Conservation (phyloP, 2,113 vertebrate species). For the Coreoperca whiteheadi region DNA sequence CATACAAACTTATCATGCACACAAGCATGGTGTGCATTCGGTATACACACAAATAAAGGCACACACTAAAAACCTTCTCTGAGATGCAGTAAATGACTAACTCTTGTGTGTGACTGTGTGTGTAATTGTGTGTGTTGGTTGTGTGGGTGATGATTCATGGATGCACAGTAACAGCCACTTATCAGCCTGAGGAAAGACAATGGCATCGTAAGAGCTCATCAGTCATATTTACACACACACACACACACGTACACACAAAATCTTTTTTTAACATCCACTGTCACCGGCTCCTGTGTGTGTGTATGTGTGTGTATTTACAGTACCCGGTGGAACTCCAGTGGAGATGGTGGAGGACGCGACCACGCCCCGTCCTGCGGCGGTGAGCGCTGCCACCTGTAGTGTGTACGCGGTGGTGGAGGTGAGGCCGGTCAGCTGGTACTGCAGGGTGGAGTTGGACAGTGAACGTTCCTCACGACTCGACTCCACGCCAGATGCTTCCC, state of each 20-base stretch:
- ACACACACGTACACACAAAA: constrained; percentile 1
- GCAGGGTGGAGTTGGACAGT: constrained; percentile 88
- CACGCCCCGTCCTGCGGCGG: constrained; percentile 86
- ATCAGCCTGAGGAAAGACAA: constrained; percentile 80
- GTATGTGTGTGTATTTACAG: constrained; percentile 42
- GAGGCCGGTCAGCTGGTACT: constrained; percentile 91
- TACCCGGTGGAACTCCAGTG: constrained; percentile 97
- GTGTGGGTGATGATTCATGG: constrained; percentile 81
- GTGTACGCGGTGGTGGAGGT: constrained; percentile 92
- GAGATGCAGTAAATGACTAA: constrained; percentile 67
- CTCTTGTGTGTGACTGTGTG: constrained; percentile 40
- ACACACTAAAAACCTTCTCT: constrained; percentile 31
- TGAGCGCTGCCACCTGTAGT: constrained; percentile 91
- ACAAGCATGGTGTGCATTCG: not conserved
- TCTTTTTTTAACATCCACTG: constrained; percentile 21
- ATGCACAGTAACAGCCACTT: constrained; percentile 78
- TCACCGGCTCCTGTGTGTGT: not conserved
- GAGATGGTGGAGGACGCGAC: constrained; percentile 92
- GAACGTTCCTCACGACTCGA: constrained; percentile 83
- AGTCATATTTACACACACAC: constrained; percentile 71
- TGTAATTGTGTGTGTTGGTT: constrained; percentile 44
- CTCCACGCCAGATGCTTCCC: constrained; percentile 89
- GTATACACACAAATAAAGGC: constrained; percentile 28
- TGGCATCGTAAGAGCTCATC: constrained; percentile 78
- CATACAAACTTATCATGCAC: constrained; percentile 53